phyloP scores from a whole-genome alignment of 2,888 invertebrate genomes.

The Exocentrus adspersus region DNA sequence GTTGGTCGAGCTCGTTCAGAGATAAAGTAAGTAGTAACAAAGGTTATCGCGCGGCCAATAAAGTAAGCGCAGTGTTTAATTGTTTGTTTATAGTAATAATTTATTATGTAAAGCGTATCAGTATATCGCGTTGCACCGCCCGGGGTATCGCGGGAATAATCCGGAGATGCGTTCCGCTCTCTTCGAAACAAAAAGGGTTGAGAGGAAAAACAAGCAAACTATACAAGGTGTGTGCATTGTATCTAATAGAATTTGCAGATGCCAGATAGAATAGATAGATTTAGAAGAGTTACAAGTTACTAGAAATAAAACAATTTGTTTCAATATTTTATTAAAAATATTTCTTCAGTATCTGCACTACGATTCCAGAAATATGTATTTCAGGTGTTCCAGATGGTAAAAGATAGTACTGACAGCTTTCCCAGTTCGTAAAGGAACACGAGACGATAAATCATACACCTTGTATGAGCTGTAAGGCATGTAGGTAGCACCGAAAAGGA shows the following conservation, averaged over 20 bases:
- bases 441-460: not conserved
- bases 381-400: no score
- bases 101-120: slow-evolving; percentile 1
- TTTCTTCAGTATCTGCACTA: no score
- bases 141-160: not conserved
- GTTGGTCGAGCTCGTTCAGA: no score
- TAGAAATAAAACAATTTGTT: no score
- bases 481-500: slow-evolving; percentile 25
- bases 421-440: no score
- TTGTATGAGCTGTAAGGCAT: slow-evolving; percentile 29
- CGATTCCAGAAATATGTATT: no score
- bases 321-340: no score
- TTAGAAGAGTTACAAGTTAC: no score
- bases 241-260: no score
- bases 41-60: not conserved
- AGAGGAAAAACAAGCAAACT: not conserved
- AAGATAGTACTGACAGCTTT: no score
- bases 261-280: no score
- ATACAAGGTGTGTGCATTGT: not conserved
- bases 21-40: not conserved
- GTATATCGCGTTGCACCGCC: not conserved
- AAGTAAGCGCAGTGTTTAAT: not conserved
- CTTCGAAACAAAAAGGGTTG: not conserved
- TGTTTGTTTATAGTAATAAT: slow-evolving; percentile 1
- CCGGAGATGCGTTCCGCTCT: not conserved